Evolutionary conservation across 53 echinoderm and acorn worm species (phyloP), one percentile per base, ranked within the genome.

Genomic region (Crossaster papposus): DNA sequence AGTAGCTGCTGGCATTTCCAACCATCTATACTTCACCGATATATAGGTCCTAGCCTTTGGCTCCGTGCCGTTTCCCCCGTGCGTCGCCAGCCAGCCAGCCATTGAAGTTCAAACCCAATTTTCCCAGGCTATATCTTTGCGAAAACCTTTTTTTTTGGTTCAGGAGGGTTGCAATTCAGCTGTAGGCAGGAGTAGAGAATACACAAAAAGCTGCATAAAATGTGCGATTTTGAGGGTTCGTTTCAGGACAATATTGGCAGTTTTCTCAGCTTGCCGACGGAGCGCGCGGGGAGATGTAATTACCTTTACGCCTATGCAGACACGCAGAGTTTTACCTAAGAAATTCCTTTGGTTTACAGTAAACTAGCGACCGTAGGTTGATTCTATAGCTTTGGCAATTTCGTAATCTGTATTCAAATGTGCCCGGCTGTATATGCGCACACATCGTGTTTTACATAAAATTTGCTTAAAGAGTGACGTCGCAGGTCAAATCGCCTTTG

Each of bases 21-120:
- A 44, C n/a, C 26, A 51, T 79, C 79, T 52, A 52, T 52, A 79
- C 79, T 79, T 50, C 52, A 52, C 44, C 79, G 51, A 52, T n/a
- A 79, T 29, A 79, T 79, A 52, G 13, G 52, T 52, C 2, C 79
- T 51, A 51, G 79, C 51, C 51, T 74, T 74, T 74, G 75, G 4
- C 44, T 44, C 1, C 14, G 75, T 20, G 36, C 75, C 75, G 15
- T 14, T 18, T 33, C 2, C 22, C 24, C 17, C 28, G 22, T 0
- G 36, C 22, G 13, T n/a, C n/a, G n/a, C n/a, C 0, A 5, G 32
- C 75, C 14, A 15, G 36, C 75, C 9, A 36, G 35, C 75, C 33
- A 33, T n/a, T n/a, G 34, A 74, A 0, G n/a, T n/a, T n/a, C n/a
- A n/a, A 33, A n/a, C n/a, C n/a, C n/a, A n/a, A n/a, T n/a, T n/a